A percentile compares a stretch with the other conserved stretches of the same genome.
Conservation (phyloP, 2,113 vertebrate genomes). For the Pontoporia blainvillei region DNA sequence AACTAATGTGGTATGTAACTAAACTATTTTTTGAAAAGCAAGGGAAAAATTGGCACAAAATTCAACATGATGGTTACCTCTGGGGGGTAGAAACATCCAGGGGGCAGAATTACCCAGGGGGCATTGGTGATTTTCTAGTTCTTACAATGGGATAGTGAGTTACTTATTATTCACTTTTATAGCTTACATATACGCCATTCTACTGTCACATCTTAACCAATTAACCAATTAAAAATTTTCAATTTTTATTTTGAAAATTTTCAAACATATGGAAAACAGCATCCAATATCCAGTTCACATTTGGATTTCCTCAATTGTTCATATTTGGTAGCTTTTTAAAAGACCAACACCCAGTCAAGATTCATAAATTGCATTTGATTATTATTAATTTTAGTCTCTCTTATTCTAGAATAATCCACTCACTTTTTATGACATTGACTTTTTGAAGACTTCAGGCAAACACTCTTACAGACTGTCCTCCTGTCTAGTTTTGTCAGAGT, state of each 20-base stretch:
- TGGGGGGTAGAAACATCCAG: rapidly evolving
- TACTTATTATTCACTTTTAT: too few relatives aligned
- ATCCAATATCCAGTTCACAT: neutral
- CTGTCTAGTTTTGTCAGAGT: rapidly evolving
- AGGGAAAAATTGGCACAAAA: neutral
- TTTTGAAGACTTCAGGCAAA: neutral
- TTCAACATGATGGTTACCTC: neutral
- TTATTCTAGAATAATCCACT: neutral
- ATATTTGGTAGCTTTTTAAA: neutral
- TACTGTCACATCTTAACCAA: neutral
- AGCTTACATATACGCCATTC: neutral
- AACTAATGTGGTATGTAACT: neutral
- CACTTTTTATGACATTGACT: neutral
- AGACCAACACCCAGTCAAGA: neutral
- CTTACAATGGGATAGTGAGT: neutral
- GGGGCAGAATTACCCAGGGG: neutral
- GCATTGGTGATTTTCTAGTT: neutral
- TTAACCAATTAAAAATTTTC: too few relatives aligned
- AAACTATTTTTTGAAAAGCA: neutral
- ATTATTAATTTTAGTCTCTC: neutral
- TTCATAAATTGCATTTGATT: neutral
- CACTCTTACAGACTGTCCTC: neutral
- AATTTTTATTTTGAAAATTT: neutral
- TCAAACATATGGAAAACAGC: neutral
- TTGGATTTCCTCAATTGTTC: neutral